These are phyloP conservation scores for Istiophorus platypterus DNA, from an alignment of 2,113 vertebrate genomes.

Conservation along the genomic window DNA sequence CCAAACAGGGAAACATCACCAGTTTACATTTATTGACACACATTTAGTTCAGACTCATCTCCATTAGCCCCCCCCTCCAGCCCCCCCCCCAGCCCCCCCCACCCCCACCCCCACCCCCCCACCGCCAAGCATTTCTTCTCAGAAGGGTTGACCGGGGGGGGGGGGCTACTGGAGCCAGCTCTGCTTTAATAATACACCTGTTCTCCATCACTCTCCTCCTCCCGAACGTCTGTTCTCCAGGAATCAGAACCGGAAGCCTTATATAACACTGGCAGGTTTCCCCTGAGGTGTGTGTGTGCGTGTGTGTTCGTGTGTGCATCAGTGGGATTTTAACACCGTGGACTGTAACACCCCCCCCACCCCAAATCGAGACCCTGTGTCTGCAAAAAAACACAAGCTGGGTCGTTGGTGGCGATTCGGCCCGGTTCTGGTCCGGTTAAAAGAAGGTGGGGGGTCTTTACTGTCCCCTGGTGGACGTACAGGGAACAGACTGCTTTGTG, in stretches of 20 bases:
- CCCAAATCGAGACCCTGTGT: not conserved
- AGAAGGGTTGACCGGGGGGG: no score
- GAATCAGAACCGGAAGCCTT: slow-evolving; percentile 57
- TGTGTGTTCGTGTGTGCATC: no score
- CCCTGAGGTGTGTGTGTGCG: slow-evolving; percentile 48
- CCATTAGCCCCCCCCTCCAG: not conserved
- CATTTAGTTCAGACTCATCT: not conserved
- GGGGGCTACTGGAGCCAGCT: no score
- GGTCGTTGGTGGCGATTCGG: no score
- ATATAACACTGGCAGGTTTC: slow-evolving; percentile 57
- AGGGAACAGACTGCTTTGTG: not conserved
- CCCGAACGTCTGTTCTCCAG: slow-evolving; percentile 56
- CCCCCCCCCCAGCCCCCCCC: no score
- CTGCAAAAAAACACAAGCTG: no score
- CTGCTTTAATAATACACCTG: slow-evolving; percentile 50
- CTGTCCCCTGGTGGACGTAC: slow-evolving; percentile 60
- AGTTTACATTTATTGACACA: slow-evolving; percentile 18
- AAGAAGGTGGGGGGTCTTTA: no score
- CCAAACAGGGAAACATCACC: slow-evolving; percentile 10
- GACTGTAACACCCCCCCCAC: not conserved
- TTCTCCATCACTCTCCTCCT: slow-evolving; percentile 32
- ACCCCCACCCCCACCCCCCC: no score
- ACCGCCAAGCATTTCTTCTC: no score
- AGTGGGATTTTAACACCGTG: no score
- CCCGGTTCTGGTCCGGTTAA: no score